Evolutionary conservation across 2,888 invertebrate genomes (phyloP), one percentile per base, ranked within the genome.

Genomic region (Parochlus steinenii): DNA sequence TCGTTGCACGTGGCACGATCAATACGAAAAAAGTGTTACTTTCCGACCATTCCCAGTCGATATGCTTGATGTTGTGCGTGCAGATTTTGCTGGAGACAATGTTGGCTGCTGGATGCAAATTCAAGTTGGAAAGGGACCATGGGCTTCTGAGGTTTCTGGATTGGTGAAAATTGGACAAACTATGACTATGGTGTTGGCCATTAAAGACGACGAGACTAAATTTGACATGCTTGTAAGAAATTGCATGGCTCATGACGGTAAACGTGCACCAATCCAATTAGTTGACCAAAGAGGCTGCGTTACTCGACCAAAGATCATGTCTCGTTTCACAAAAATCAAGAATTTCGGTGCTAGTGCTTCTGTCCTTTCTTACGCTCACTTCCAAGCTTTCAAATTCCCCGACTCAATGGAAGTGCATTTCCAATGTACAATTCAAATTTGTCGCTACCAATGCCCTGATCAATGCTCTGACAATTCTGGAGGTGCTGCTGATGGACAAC

Each of bases 21-120:
- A 89, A 47, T 90, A 90, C 49, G 90, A 92, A 59, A 92, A 92
- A 53, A 85, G 89, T 5, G 90, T 90, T 1, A 89, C 90, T 1
- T 90, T 90, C 63, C 63, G 89, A 35, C 89, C 90, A 0, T 90
- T 90, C 71, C 87, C 89, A 1, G 90, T 92, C 2, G 90, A 90
- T 53, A 90, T 89, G 87, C 52, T 90, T 35, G 89, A 90, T 54
- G 89, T 90, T 4, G 87, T 90, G n/a, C 63, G 87, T 34, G 89
- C 90, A 3, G 89, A 90, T 49, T 92, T 92, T 46, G 87, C 89
- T 39, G 90, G 90, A 1, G 90, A 92, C 49, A 92, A 92, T 50
- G 87, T 90, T 3, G 89, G 89, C 12, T 90, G 90, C 60, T 92
- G 90, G 90, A 90, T 92, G 90, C 89, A 90, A 54, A 90, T 92